phyloP scores from a whole-genome alignment of 2,113 vertebrate species.

The Spea multiplicata region DNA sequence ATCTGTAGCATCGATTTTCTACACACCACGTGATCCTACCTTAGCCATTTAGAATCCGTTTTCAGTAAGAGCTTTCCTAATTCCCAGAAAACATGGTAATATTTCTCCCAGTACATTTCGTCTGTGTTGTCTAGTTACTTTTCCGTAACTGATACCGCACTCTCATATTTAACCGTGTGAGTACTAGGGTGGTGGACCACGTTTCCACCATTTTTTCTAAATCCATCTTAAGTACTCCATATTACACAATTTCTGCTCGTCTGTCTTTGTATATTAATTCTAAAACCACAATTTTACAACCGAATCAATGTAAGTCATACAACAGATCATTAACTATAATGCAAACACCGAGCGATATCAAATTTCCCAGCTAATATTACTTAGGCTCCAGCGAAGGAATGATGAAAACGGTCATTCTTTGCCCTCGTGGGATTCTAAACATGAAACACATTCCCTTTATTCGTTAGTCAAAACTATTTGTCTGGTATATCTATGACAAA shows the following conservation, averaged over 20 bases:
- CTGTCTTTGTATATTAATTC: constrained; percentile 19
- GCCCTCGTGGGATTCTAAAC: background rate
- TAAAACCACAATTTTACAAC: constrained; percentile 17
- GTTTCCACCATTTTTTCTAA: no score
- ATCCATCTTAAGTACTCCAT: no score
- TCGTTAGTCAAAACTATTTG: constrained; percentile 20
- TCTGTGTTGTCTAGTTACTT: background rate
- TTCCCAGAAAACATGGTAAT: background rate
- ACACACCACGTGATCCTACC: background rate
- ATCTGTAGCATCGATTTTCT: no score
- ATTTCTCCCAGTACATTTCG: no score
- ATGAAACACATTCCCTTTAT: constrained; percentile 7
- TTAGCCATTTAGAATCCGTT: background rate
- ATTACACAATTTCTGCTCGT: background rate
- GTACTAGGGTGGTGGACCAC: background rate
- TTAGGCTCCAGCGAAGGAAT: constrained; percentile 5
- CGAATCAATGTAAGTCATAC: constrained; percentile 33
- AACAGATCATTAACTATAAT: constrained; percentile 32
- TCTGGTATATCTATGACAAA: background rate
- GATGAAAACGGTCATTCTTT: background rate
- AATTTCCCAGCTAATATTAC: constrained; percentile 12
- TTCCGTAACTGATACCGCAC: background rate
- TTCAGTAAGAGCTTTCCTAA: background rate
- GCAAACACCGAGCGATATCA: constrained; percentile 25
- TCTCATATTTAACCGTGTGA: background rate